phyloP scores from a whole-genome alignment of 2,113 vertebrate genomes.

The Microcebus jonahi region DNA sequence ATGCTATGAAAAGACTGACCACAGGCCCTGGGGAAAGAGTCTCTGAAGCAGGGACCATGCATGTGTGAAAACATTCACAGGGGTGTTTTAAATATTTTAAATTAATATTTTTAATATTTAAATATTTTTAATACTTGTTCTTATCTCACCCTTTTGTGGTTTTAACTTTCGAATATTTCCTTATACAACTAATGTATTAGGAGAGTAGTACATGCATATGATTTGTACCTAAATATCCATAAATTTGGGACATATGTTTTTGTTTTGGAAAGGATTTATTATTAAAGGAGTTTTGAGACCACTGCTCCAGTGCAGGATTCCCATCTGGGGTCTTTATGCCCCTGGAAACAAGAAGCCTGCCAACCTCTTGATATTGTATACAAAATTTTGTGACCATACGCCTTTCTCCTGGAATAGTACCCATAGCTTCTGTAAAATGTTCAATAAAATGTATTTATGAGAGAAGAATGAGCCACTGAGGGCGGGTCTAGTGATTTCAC shows the following conservation, averaged over 20 bases:
- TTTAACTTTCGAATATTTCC: conserved; percentile 19
- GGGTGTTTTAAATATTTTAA: neutral
- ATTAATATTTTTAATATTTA: too few relatives aligned
- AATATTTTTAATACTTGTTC: neutral
- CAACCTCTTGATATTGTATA: neutral
- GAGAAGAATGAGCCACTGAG: neutral
- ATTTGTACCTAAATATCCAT: neutral
- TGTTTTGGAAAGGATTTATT: neutral
- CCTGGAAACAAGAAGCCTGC: neutral
- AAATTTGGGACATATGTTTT: neutral
- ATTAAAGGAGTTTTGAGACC: neutral
- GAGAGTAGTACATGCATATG: neutral
- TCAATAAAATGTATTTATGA: neutral
- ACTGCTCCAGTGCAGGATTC: neutral
- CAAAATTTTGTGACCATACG: neutral
- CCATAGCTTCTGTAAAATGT: neutral
- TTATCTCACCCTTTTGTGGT: neutral
- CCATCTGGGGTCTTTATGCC: neutral
- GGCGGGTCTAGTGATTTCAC: neutral
- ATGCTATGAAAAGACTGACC: neutral
- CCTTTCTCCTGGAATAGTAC: neutral
- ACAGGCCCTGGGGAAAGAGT: neutral
- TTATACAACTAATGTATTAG: neutral
- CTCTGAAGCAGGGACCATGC: neutral
- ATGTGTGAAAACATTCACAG: neutral